These are phyloP conservation scores for Cheilosia impressa DNA, from an alignment of 2,888 invertebrate genomes.

Conservation along the genomic window DNA sequence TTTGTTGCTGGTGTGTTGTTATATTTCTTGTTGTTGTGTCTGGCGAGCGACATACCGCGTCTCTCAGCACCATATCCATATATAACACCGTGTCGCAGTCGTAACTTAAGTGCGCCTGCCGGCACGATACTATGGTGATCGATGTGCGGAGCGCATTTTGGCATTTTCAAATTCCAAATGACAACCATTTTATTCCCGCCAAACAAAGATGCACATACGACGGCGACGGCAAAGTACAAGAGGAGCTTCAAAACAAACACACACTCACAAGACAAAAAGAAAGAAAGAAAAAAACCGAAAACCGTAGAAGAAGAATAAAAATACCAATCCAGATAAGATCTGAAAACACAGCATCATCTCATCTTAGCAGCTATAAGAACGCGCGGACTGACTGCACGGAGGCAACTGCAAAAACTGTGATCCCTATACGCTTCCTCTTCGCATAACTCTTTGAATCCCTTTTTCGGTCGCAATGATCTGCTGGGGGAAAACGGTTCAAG, in stretches of 20 bases:
- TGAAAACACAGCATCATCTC: constrained; percentile 49
- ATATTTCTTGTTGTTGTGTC: constrained; percentile 47
- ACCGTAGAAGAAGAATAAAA: constrained; percentile 30
- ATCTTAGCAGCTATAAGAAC: constrained; percentile 38
- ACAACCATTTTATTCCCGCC: constrained; percentile 68
- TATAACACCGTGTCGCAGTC: constrained; percentile 59
- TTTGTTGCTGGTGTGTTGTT: constrained; percentile 16
- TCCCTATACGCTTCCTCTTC: constrained; percentile 46
- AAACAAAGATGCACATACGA: constrained; percentile 50
- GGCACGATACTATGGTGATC: constrained; percentile 53
- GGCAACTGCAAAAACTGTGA: constrained; percentile 33
- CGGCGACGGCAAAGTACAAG: constrained; percentile 1
- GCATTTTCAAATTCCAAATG: constrained; percentile 64
- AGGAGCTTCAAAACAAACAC: constrained; percentile 27
- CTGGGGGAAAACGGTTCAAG: constrained; percentile 55
- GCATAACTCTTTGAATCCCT: constrained; percentile 27
- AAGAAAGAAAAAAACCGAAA: background rate
- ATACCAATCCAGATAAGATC: constrained; percentile 64
- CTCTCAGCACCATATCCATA: constrained; percentile 54
- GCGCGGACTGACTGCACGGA: constrained; percentile 19
- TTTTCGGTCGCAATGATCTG: constrained; percentile 36
- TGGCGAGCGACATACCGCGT: constrained; percentile 35
- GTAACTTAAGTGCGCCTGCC: constrained; percentile 66
- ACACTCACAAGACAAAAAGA: background rate
- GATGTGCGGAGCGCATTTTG: constrained; percentile 66